Evolutionary conservation across 2,113 vertebrate species (phyloP).

Genomic region (Dicerorhinus sumatrensis): DNA sequence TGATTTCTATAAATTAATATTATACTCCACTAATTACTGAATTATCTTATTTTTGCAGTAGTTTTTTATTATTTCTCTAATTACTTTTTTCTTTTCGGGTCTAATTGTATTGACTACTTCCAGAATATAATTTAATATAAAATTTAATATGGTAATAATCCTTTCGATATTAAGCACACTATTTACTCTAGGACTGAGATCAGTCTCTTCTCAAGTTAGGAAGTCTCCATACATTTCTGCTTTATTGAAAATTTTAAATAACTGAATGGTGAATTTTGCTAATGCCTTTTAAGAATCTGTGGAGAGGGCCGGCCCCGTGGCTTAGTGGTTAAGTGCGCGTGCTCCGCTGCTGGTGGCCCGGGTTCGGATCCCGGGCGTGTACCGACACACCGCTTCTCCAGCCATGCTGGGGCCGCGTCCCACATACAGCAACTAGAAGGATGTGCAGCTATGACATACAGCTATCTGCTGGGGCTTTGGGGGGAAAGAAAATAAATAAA

Average conservation of each 20-base stretch:
- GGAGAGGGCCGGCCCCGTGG: background rate
- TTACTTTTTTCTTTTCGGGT: conserved; percentile 22
- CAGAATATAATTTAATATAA: conserved; percentile 22
- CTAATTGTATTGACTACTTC: background rate
- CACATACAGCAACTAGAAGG: too few relatives aligned
- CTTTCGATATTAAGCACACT: background rate
- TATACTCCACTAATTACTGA: background rate
- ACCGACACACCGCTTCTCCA: too few relatives aligned
- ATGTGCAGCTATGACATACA: too few relatives aligned
- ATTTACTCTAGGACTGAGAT: conserved; percentile 45
- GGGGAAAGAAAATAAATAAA: too few relatives aligned
- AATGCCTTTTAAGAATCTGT: background rate
- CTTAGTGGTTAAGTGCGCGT: too few relatives aligned
- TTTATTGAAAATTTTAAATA: conserved; percentile 11
- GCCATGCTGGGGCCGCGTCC: too few relatives aligned
- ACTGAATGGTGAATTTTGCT: conserved; percentile 4
- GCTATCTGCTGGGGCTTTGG: too few relatives aligned
- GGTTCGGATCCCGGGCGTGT: too few relatives aligned
- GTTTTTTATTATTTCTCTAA: conserved; percentile 36
- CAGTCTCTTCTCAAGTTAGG: conserved; percentile 5
- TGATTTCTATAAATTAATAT: conserved; percentile 38
- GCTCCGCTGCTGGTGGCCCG: too few relatives aligned
- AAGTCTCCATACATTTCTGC: conserved; percentile 8
- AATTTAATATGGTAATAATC: background rate
- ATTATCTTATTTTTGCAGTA: background rate